Conservation (phyloP, 2,797 vertebrate species). For the Anas flavirostris region DNA sequence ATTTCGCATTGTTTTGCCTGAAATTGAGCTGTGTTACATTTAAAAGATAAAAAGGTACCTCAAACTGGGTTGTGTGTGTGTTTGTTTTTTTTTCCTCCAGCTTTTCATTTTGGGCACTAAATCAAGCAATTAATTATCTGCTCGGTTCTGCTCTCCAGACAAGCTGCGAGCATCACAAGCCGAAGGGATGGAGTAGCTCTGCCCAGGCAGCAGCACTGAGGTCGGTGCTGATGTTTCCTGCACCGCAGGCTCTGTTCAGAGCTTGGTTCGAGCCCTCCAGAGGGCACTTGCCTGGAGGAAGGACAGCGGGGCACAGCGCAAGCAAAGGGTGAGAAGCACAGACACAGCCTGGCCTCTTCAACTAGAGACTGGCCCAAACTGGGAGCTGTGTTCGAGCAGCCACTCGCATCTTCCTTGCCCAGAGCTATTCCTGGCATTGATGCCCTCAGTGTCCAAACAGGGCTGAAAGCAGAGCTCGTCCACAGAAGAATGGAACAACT, state of each 20-base stretch:
- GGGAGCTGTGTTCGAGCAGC: neutral
- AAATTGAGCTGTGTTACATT: neutral
- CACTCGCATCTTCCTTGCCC: constrained; percentile 27
- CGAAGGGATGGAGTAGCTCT: neutral
- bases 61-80: neutral
- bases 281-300: neutral
- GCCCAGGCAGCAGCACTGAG: neutral
- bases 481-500: constrained; percentile 53
- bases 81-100: neutral
- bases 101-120: constrained; percentile 37
- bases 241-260: neutral
- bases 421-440: constrained; percentile 64
- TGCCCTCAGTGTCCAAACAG: constrained; percentile 37
- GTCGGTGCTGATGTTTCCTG: neutral
- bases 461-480: constrained; percentile 24
- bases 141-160: constrained; percentile 27
- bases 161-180: neutral
- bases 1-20: constrained; percentile 4
- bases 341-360: neutral
- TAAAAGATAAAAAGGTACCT: constrained; percentile 18
- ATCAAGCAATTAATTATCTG: constrained; percentile 52
- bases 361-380: neutral
- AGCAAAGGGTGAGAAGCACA: neutral
- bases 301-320: neutral
- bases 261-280: fast-evolving